Base-by-base conservation (phyloP, 2,797 vertebrate genomes). In the Neosilurus mollespiculum region DNA sequence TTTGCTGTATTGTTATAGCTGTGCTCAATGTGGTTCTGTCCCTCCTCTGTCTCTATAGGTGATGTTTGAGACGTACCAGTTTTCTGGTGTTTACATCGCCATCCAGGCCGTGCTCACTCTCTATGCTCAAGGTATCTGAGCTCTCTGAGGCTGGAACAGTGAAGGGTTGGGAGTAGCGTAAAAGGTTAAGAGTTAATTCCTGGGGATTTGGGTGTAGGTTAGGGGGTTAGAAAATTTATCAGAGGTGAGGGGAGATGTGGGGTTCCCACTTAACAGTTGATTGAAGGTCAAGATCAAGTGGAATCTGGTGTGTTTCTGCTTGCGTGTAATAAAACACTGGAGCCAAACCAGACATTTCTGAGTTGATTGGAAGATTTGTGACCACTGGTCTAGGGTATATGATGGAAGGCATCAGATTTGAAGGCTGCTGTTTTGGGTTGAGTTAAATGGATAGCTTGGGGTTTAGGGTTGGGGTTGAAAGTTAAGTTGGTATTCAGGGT, bases 11-110 rank as follows among this genome's bases (percentile, higher is more conserved):
- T 1, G 8, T n/a, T 18, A n/a, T 54, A 14, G 30, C 16, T 2
- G 6, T 64, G 20, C 61, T 62, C 12, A 43, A 7, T 12, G 8
- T n/a, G 14, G 22, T 66, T 78, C 67, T 75, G 49, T 77, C 16
- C 20, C 9, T 80, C 59, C 56, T 62, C 26, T 26, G 65, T 70
- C 64, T 92, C 43, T 90, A 54, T 54, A 97, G 96, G 96, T 97
- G 81, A 97, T 97, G 96, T 97, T 97, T 93, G 96, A 97, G 93
- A 96, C 96, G 0, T 97, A 97, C 89, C 95, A 96, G 89, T 97
- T 97, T 90, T 93, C 94, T 85, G 96, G 96, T 2, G 95, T 97
- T 18, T 97, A 97, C 84, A 96, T 97, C 88, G 96, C 96, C 85
- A 97, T 97, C 91, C 96, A 97, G 92, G 96, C 96, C 54, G 96